phyloP scores from a whole-genome alignment of 2,888 invertebrate species.

The Ophion costatus region DNA sequence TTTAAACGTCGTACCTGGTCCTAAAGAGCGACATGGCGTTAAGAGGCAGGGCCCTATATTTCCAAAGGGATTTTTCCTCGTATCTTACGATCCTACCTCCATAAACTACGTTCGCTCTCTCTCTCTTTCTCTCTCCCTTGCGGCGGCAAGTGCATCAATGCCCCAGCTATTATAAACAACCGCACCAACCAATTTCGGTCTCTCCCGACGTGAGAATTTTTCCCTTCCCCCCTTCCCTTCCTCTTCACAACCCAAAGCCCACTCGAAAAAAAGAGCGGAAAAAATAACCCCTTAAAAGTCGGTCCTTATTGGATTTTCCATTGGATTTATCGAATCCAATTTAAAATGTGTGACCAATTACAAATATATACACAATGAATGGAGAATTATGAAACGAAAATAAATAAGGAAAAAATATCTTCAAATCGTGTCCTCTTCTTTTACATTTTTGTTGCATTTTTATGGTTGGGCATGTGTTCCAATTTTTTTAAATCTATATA shows the following conservation, averaged over 20 bases:
- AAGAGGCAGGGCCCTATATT: conserved; percentile 74
- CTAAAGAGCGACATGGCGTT: conserved; percentile 66
- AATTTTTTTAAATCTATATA: too few relatives aligned
- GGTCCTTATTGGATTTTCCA: too few relatives aligned
- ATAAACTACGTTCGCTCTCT: conserved; percentile 54
- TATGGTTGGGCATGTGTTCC: too few relatives aligned
- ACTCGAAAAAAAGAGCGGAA: too few relatives aligned
- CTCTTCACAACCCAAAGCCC: background rate
- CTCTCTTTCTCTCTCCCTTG: conserved; percentile 24
- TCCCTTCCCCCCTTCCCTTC: conserved; percentile 41
- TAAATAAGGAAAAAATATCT: too few relatives aligned
- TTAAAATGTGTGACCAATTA: too few relatives aligned
- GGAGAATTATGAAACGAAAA: too few relatives aligned
- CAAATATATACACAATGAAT: too few relatives aligned
- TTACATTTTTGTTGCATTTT: too few relatives aligned
- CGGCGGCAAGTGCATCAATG: conserved; percentile 33
- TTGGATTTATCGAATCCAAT: too few relatives aligned
- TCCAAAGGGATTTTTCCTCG: conserved; percentile 70
- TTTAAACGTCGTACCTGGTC: conserved; percentile 32
- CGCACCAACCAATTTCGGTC: conserved; percentile 43
- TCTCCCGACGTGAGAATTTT: conserved; percentile 64
- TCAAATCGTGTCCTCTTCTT: too few relatives aligned
- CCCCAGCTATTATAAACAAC: conserved; percentile 25
- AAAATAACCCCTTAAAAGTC: too few relatives aligned
- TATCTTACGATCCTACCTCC: conserved; percentile 67